Percentiles rank a stretch among this genome's conserved stretches.
Conservation (phyloP, 2,797 vertebrate species). For the Spea hammondii region DNA sequence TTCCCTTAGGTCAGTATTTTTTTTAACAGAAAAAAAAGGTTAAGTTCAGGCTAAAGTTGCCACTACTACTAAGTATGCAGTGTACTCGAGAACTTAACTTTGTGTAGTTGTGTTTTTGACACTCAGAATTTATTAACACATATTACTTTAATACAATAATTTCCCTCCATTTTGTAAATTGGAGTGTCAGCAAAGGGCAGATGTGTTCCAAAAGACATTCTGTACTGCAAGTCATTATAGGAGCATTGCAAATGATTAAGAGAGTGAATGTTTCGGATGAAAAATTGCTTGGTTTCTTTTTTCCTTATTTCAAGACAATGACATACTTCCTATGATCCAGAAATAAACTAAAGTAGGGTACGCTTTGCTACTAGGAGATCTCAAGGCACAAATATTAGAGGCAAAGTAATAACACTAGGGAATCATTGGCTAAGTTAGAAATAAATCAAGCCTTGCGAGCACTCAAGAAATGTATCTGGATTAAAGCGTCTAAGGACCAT, state of each 20-base stretch:
- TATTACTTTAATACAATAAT: conserved; percentile 16
- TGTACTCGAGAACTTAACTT: not conserved
- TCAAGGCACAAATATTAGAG: conserved; percentile 54
- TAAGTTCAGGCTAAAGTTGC: not conserved
- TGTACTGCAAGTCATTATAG: conserved; percentile 28
- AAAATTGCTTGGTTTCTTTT: conserved; percentile 53
- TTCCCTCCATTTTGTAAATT: conserved; percentile 9
- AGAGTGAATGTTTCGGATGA: conserved; percentile 41
- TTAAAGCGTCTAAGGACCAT: conserved; percentile 48
- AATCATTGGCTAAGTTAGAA: conserved; percentile 54
- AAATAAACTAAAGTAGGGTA: conserved; percentile 51
- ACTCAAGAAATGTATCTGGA: conserved; percentile 56
- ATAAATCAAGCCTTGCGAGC: conserved; percentile 57
- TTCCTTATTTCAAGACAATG: conserved; percentile 52
- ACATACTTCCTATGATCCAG: conserved; percentile 54
- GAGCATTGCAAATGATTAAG: conserved; percentile 45
- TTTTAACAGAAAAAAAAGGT: conserved; percentile 16
- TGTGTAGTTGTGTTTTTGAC: conserved; percentile 5
- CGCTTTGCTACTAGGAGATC: conserved; percentile 53
- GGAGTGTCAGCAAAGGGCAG: conserved; percentile 31
- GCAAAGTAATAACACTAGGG: conserved; percentile 56
- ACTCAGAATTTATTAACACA: conserved; percentile 3
- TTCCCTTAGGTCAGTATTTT: not conserved
- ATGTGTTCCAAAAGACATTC: conserved; percentile 34
- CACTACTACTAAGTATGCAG: not conserved